A percentile compares a stretch with the other conserved stretches of the same genome.
phyloP scores from a whole-genome alignment of 2,888 invertebrate species.

The Lymantria monacha region DNA sequence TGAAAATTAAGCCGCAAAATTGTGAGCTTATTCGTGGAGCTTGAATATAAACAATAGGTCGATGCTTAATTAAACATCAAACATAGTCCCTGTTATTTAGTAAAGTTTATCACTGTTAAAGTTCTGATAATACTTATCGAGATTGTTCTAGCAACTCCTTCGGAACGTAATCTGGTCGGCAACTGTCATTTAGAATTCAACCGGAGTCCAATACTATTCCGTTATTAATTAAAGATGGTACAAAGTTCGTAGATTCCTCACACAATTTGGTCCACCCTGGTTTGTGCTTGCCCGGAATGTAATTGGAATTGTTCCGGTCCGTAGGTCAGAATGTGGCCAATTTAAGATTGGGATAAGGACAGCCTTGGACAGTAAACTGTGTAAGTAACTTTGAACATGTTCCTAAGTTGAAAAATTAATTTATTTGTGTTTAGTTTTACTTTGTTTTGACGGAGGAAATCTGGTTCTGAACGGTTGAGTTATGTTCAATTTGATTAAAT shows the following conservation, averaged over 20 bases:
- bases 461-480: constrained; percentile 2
- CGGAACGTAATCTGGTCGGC: constrained; percentile 30
- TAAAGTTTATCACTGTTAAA: constrained; percentile 15
- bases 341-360: constrained; percentile 61
- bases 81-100: background rate
- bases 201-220: constrained; percentile 47
- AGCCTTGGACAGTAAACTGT: constrained; percentile 44
- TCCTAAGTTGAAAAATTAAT: constrained; percentile 38
- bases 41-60: too few relatives aligned
- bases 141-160: background rate
- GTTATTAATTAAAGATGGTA: constrained; percentile 65
- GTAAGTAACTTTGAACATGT: constrained; percentile 38
- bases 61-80: background rate
- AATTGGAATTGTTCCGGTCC: constrained; percentile 72
- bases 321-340: constrained; percentile 64
- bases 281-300: constrained; percentile 59
- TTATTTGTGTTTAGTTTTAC: constrained; percentile 15
- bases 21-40: too few relatives aligned
- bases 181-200: constrained; percentile 50
- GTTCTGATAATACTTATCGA: constrained; percentile 22
- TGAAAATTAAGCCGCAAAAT: too few relatives aligned
- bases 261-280: constrained; percentile 52
- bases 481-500: constrained; percentile 1
- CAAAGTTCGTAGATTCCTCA: constrained; percentile 64
- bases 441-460: constrained; percentile 11